These are phyloP conservation scores for Philotrypesis tridentata DNA, from an alignment of 1,140 invertebrate genomes.

Conservation along the genomic window DNA sequence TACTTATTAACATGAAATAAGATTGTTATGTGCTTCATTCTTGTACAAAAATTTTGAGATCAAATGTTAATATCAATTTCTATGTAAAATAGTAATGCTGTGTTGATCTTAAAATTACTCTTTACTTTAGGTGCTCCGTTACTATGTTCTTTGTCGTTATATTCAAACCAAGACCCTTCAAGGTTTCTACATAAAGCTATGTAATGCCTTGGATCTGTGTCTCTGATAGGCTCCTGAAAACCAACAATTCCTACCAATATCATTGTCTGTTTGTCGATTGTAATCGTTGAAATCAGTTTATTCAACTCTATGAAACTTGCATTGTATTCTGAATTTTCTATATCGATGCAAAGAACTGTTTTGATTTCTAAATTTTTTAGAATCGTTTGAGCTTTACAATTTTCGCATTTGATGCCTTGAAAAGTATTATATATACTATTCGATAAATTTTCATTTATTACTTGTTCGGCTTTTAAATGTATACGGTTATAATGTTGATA, in stretches of 20 bases:
- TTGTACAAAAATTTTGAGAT: too few relatives aligned
- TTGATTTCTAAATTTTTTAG: background rate
- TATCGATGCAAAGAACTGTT: background rate
- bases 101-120: background rate
- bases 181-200: background rate
- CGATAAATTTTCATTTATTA: background rate
- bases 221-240: background rate
- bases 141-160: background rate
- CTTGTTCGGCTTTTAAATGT: background rate
- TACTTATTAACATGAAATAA: too few relatives aligned
- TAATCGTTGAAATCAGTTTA: background rate
- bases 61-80: too few relatives aligned
- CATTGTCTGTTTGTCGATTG: background rate
- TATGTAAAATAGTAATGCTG: background rate
- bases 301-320: background rate
- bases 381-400: background rate
- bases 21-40: too few relatives aligned
- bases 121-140: background rate
- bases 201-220: background rate
- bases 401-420: background rate
- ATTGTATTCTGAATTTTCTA: background rate
- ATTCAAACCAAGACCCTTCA: background rate
- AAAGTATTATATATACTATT: background rate
- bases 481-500: background rate
- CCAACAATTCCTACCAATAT: background rate